These are phyloP conservation scores for Notodonta ziczac DNA, from an alignment of 2,888 invertebrate genomes.

Conservation along the genomic window DNA sequence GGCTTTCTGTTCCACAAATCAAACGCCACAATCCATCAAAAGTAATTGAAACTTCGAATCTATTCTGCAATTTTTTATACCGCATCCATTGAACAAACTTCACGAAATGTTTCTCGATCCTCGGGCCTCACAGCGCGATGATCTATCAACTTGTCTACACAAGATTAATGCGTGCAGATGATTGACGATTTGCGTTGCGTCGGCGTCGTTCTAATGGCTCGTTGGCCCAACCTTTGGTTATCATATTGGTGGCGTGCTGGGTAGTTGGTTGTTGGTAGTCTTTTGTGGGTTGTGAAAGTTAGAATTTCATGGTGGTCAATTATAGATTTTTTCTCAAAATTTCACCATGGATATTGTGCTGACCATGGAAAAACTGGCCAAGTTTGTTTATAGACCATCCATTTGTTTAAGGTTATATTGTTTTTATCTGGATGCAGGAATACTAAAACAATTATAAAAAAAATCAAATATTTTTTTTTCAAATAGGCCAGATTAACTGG, in stretches of 20 bases:
- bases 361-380: no score
- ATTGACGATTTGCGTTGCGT: conserved; percentile 80
- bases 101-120: conserved; percentile 28
- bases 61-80: conserved; percentile 25
- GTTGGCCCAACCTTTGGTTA: conserved; percentile 56
- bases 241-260: conserved; percentile 27
- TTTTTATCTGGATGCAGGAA: no score
- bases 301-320: conserved; percentile 1
- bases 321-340: background rate
- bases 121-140: conserved; percentile 68
- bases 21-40: conserved; percentile 4
- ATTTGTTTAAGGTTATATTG: no score
- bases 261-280: conserved; percentile 21
- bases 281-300: conserved; percentile 3
- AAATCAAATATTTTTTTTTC: no score
- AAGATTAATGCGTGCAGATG: conserved; percentile 83
- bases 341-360: no score
- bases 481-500: no score
- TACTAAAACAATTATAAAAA: no score
- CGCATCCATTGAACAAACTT: conserved; percentile 45
- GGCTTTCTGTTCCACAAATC: background rate
- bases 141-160: conserved; percentile 84
- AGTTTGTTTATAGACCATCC: no score
- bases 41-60: background rate
- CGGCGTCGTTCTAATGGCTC: conserved; percentile 73